A percentile compares a stretch with the other conserved stretches of the same genome.
phyloP scores from a whole-genome alignment of 2,797 vertebrate species.

The Benthosema pterotum region DNA sequence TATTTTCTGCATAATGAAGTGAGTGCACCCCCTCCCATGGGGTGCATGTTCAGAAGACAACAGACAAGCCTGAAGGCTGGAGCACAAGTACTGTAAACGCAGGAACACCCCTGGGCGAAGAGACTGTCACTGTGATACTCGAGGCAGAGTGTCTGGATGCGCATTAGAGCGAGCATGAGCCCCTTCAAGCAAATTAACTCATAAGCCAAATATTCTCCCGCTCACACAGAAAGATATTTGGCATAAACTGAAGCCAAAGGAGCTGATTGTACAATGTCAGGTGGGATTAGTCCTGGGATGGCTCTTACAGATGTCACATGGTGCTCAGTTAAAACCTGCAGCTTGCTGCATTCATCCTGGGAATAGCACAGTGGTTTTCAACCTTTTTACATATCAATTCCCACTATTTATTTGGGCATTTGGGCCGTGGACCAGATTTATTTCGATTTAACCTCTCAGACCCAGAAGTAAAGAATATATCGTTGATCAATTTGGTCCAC shows the following conservation, averaged over 20 bases:
- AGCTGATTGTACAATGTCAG: not conserved
- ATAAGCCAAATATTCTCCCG: conserved; percentile 10
- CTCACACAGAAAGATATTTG: not conserved
- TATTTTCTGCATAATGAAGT: conserved; percentile 59
- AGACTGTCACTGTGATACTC: conserved; percentile 29
- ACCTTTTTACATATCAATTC: no score
- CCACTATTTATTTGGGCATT: no score
- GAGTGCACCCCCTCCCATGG: conserved; percentile 34
- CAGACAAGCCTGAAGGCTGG: conserved; percentile 37
- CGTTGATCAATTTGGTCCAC: no score
- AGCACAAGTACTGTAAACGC: conserved; percentile 41
- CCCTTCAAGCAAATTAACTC: conserved; percentile 28
- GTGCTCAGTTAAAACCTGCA: not conserved
- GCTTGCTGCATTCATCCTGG: not conserved
- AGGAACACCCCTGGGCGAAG: conserved; percentile 33
- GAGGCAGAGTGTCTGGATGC: conserved; percentile 14
- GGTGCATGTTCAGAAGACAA: conserved; percentile 45
- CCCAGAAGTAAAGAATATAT: no score
- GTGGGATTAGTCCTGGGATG: conserved; percentile 9
- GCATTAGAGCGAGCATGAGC: conserved; percentile 14
- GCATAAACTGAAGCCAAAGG: not conserved
- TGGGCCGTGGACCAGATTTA: no score
- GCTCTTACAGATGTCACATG: not conserved
- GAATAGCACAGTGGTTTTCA: no score
- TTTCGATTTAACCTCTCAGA: no score